Percentiles rank a stretch among this genome's conserved stretches.
These are phyloP conservation scores for Orthonychiurus folsomi DNA, from an alignment of 2,888 invertebrate species.

Conservation along the genomic window DNA sequence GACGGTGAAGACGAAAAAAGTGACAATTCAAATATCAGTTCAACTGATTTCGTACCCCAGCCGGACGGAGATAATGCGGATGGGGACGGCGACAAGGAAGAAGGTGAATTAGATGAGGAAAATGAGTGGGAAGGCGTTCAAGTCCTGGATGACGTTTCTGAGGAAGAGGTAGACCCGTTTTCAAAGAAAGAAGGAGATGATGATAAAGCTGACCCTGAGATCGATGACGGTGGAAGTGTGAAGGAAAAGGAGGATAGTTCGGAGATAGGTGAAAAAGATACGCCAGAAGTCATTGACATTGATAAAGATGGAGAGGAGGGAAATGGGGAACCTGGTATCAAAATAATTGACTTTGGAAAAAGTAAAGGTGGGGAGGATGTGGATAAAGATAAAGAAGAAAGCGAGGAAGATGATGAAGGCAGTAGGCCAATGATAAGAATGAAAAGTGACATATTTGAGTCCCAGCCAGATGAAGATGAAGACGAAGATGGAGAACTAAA, in stretches of 20 bases:
- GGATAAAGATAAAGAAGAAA: conserved; percentile 42
- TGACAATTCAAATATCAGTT: no score
- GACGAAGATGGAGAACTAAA: conserved; percentile 17
- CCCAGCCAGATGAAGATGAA: conserved; percentile 23
- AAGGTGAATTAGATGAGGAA: background rate
- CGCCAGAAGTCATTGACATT: conserved; percentile 33
- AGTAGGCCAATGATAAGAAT: conserved; percentile 23
- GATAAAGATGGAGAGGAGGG: conserved; percentile 27
- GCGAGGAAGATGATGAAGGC: conserved; percentile 23
- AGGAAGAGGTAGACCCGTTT: background rate
- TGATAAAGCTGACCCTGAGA: conserved; percentile 3
- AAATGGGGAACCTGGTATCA: conserved; percentile 25
- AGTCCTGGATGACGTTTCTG: background rate
- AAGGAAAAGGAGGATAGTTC: background rate
- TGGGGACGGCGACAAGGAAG: background rate
- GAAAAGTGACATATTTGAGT: conserved; percentile 21
- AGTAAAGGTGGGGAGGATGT: conserved; percentile 15
- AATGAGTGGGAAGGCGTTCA: background rate
- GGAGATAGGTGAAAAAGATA: conserved; percentile 29
- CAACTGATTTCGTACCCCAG: no score
- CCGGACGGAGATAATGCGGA: background rate
- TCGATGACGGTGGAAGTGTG: conserved; percentile 7
- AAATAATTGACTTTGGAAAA: conserved; percentile 24
- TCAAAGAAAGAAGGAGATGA: conserved; percentile 6
- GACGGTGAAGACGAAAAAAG: no score